Evolutionary conservation across 2,888 invertebrate species (phyloP).

Genomic region (Eupithecia subumbrata): DNA sequence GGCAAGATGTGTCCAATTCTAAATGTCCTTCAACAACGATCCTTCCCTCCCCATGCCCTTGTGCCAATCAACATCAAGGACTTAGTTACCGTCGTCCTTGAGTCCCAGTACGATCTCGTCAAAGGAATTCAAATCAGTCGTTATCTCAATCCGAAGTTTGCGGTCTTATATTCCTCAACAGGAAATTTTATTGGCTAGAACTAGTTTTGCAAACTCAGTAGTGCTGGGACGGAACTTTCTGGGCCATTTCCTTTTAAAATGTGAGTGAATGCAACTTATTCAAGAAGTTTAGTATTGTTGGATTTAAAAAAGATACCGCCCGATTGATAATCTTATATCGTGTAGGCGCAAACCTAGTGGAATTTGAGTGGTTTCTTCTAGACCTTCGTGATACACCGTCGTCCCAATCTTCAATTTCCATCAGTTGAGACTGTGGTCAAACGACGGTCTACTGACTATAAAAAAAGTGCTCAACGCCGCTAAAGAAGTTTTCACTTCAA

Average conservation of each 20-base stretch:
- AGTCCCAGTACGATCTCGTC: background rate
- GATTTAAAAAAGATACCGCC: background rate
- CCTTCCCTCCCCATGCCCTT: background rate
- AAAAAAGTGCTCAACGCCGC: no score
- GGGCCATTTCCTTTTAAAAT: background rate
- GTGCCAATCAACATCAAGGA: background rate
- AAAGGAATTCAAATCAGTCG: background rate
- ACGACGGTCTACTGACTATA: no score
- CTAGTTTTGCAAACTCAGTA: background rate
- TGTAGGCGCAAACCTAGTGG: background rate
- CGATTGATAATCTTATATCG: background rate
- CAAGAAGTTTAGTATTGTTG: background rate
- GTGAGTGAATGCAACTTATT: background rate
- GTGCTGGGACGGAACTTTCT: background rate
- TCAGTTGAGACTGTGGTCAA: no score
- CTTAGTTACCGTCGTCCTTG: background rate
- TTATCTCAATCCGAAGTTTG: background rate
- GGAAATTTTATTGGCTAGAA: background rate
- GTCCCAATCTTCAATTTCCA: no score
- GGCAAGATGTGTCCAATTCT: background rate
- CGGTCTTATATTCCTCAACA: background rate
- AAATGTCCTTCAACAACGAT: background rate
- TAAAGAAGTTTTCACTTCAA: no score
- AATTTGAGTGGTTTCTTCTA: background rate
- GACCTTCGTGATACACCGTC: no score